Evolutionary conservation across 1,140 invertebrate species (phyloP).

Genomic region (Lutraria rhynchaena): DNA sequence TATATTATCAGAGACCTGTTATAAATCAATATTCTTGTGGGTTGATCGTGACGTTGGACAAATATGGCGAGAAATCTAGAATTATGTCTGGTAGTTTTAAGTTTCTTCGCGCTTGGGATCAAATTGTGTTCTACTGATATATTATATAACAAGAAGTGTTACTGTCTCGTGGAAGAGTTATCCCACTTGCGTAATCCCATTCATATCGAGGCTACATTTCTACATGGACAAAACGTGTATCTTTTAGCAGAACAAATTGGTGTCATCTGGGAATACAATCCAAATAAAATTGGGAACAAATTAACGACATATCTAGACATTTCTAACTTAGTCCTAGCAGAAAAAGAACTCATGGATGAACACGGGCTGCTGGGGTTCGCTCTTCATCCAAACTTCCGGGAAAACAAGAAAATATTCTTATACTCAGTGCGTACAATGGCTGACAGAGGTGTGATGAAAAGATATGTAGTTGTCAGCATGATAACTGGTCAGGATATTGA

Average conservation of each 20-base stretch:
- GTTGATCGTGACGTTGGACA: too few species aligned
- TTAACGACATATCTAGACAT: conserved; percentile 29
- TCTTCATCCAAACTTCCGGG: conserved; percentile 47
- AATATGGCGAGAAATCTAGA: too few species aligned
- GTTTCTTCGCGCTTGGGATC: too few species aligned
- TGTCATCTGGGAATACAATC: conserved; percentile 22
- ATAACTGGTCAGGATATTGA: conserved; percentile 14
- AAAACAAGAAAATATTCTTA: conserved; percentile 36
- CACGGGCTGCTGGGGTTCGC: conserved; percentile 42
- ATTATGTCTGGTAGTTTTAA: too few species aligned
- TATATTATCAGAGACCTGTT: too few species aligned
- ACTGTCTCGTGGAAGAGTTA: conserved; percentile 36
- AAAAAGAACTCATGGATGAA: conserved; percentile 8
- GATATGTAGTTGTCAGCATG: conserved; percentile 38
- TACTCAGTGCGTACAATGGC: conserved; percentile 30
- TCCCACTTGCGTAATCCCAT: conserved; percentile 43
- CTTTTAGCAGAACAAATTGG: conserved; percentile 52
- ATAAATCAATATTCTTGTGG: too few species aligned
- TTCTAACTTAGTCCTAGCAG: neutral
- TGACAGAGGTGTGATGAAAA: neutral
- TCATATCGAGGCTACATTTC: conserved; percentile 28
- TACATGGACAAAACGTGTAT: conserved; percentile 32
- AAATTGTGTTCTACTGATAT: too few species aligned
- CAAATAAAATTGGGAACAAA: neutral
- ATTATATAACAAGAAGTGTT: conserved; percentile 8